Evolutionary conservation across 2,888 invertebrate genomes (phyloP).

Genomic region (Apamea anceps): DNA sequence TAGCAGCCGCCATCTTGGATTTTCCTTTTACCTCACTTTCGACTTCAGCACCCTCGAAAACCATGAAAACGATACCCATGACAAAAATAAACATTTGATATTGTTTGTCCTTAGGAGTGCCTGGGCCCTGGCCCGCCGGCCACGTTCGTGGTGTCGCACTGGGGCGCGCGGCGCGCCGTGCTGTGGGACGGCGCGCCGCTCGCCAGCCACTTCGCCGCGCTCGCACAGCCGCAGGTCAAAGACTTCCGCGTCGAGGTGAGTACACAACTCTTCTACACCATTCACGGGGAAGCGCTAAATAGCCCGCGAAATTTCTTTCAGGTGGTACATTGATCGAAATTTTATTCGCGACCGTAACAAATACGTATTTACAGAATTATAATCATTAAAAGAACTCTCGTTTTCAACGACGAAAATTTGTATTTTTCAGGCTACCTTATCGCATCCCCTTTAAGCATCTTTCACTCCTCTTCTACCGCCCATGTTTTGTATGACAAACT

Average conservation of each 20-base stretch:
- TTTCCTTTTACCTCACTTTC: not conserved
- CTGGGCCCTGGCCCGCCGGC: constrained; percentile 94
- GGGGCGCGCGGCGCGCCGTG: constrained; percentile 91
- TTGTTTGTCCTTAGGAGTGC: constrained; percentile 90
- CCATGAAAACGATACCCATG: not conserved
- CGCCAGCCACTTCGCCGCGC: constrained; percentile 90
- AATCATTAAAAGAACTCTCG: not conserved
- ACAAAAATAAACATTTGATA: not conserved
- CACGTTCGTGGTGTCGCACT: constrained; percentile 91
- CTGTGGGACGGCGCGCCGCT: constrained; percentile 93
- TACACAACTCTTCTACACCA: not conserved
- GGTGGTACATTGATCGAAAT: not conserved
- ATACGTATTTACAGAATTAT: not conserved
- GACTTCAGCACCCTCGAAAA: not conserved
- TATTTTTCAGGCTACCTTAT: not conserved
- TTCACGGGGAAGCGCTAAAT: not conserved
- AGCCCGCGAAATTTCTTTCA: not conserved
- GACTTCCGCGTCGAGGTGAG: constrained; percentile 91
- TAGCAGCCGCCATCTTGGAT: not conserved
- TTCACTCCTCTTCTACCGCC: not conserved
- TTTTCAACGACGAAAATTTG: not conserved
- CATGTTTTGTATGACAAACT: not conserved
- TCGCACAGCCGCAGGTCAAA: constrained; percentile 94
- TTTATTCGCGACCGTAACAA: not conserved
- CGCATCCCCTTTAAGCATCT: not conserved